These are phyloP conservation scores for Hydrozoanthus gracilis DNA, from an alignment of 92 coral and sea anemone genomes.

Conservation along the genomic window DNA sequence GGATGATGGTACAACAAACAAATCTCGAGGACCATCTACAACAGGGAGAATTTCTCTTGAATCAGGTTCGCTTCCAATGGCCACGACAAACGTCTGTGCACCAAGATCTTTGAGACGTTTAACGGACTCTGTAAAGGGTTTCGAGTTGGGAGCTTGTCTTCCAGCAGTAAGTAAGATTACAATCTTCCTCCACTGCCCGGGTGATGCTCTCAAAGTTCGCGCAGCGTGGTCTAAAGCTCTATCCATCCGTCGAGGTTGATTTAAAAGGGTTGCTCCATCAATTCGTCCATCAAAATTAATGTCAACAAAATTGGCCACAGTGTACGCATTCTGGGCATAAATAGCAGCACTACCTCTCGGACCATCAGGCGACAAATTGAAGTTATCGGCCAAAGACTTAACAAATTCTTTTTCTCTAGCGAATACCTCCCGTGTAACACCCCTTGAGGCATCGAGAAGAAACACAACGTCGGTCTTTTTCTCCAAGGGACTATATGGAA, in stretches of 20 bases:
- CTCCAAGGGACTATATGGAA: constrained; percentile 23
- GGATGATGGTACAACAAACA: constrained; percentile 56
- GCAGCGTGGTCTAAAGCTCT: constrained; percentile 64
- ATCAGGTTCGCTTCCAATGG: constrained; percentile 67
- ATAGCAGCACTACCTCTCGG: constrained; percentile 79
- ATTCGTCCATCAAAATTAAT: constrained; percentile 65
- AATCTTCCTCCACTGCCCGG: constrained; percentile 48
- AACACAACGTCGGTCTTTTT: constrained; percentile 72
- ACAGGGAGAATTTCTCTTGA: constrained; percentile 58
- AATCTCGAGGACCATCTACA: constrained; percentile 57
- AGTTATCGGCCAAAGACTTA: constrained; percentile 65
- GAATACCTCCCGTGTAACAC: constrained; percentile 61
- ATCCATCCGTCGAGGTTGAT: constrained; percentile 69
- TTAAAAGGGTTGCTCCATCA: constrained; percentile 62
- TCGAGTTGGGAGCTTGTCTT: constrained; percentile 57
- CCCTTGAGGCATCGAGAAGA: constrained; percentile 84
- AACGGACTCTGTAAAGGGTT: constrained; percentile 60
- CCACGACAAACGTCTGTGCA: constrained; percentile 63
- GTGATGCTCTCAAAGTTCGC: constrained; percentile 55
- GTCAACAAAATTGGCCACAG: constrained; percentile 62
- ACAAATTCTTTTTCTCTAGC: constrained; percentile 69
- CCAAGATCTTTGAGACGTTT: constrained; percentile 71
- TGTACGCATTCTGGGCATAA: constrained; percentile 63
- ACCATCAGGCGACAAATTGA: constrained; percentile 65
- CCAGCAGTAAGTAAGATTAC: constrained; percentile 74